Conservation (phyloP, 1,140 invertebrate species). For the Mycetomoellerius zeteki region DNA sequence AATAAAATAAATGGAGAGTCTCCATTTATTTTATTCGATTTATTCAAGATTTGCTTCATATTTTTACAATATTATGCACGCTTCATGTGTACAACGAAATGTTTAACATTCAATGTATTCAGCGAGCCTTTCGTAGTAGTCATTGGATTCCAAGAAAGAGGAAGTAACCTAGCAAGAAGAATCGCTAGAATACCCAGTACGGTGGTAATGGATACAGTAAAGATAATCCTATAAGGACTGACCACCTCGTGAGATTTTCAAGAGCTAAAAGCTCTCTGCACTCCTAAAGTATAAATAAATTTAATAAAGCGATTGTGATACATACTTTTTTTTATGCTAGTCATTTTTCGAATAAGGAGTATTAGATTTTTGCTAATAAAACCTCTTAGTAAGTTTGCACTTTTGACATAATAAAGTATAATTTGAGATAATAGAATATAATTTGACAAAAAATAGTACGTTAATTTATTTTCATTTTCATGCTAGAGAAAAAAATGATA, state of each 20-base stretch:
- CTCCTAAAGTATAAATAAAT: slow-evolving; percentile 52
- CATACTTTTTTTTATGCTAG: background rate
- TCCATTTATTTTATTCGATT: slow-evolving; percentile 6
- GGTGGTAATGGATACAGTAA: slow-evolving; percentile 46
- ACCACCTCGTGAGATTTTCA: slow-evolving; percentile 54
- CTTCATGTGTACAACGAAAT: slow-evolving; percentile 25
- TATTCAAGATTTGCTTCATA: background rate
- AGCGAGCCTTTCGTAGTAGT: slow-evolving; percentile 24
- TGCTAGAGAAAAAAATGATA: background rate
- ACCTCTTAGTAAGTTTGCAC: background rate
- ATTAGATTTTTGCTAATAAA: background rate
- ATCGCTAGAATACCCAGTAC: slow-evolving; percentile 36
- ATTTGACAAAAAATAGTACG: background rate
- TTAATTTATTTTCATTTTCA: background rate
- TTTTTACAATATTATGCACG: background rate
- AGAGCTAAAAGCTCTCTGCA: slow-evolving; percentile 19
- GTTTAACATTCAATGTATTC: slow-evolving; percentile 54
- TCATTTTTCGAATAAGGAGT: background rate
- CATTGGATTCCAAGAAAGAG: slow-evolving; percentile 46
- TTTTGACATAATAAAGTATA: background rate
- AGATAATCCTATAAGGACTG: slow-evolving; percentile 60
- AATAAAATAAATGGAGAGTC: background rate
- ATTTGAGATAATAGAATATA: too few species aligned
- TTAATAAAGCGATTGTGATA: slow-evolving; percentile 37
- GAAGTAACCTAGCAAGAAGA: slow-evolving; percentile 43